These are phyloP conservation scores for Crossaster papposus DNA, from an alignment of 53 echinoderm and acorn worm species.

Conservation along the genomic window DNA sequence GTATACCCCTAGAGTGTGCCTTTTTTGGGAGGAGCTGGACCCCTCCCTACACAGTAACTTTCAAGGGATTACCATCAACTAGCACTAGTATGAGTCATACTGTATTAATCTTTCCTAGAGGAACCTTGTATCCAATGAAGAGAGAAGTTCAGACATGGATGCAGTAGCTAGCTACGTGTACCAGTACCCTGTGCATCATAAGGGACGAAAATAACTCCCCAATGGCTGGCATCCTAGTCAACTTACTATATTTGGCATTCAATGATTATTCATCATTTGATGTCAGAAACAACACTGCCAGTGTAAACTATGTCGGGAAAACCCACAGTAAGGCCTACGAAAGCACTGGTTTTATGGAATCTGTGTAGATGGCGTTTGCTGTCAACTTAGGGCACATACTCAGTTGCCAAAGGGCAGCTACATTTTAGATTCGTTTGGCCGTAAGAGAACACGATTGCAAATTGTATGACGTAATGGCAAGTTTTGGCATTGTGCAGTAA, in stretches of 20 bases:
- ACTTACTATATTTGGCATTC: not conserved
- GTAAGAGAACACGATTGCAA: too few species aligned
- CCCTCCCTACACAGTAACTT: constrained; percentile 12
- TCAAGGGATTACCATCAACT: not conserved
- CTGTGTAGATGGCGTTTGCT: too few species aligned
- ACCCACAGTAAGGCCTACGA: too few species aligned
- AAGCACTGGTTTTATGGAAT: too few species aligned
- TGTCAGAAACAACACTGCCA: not conserved
- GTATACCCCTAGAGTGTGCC: not conserved
- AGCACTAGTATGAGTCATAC: constrained; percentile 27
- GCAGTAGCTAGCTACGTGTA: not conserved
- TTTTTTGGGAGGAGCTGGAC: not conserved
- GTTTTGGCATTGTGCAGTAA: too few species aligned
- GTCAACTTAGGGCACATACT: too few species aligned
- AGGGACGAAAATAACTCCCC: not conserved
- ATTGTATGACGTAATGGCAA: too few species aligned
- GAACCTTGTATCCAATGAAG: not conserved
- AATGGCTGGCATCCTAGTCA: not conserved
- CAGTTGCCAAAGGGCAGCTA: too few species aligned
- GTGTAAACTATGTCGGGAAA: too few species aligned
- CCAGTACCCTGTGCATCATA: too few species aligned
- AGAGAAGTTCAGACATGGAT: not conserved
- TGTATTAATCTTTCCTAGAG: constrained; percentile 14
- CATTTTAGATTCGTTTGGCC: too few species aligned
- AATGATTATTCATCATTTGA: not conserved